Conservation (phyloP, 2,888 invertebrate genomes). For the Glaucopsyche alexis region DNA sequence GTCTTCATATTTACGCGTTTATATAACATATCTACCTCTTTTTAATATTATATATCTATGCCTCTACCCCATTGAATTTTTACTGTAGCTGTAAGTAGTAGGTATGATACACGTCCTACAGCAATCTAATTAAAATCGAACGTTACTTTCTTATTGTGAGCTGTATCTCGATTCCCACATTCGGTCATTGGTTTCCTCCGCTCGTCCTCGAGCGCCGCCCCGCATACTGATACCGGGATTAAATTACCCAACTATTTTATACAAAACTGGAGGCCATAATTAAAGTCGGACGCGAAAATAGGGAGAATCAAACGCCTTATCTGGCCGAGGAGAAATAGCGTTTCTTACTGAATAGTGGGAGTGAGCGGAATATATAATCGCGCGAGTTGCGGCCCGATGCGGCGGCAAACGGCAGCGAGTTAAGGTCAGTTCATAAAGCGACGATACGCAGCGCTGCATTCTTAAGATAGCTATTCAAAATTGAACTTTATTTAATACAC, state of each 20-base stretch:
- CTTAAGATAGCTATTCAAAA: too few relatives aligned
- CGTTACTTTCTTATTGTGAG: conserved; percentile 9
- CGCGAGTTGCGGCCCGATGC: conserved; percentile 51
- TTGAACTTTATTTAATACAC: too few relatives aligned
- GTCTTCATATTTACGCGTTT: too few relatives aligned
- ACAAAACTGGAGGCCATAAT: conserved; percentile 78
- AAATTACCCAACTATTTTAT: conserved; percentile 80
- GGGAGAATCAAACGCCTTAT: conserved; percentile 79
- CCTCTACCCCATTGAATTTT: neutral
- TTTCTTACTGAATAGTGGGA: conserved; percentile 76
- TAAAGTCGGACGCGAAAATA: conserved; percentile 75
- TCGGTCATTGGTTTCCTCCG: conserved; percentile 44
- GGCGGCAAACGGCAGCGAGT: conserved; percentile 39
- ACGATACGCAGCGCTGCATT: too few relatives aligned
- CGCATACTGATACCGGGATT: conserved; percentile 75
- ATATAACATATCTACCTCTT: too few relatives aligned
- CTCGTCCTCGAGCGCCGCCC: conserved; percentile 58
- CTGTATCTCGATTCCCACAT: neutral
- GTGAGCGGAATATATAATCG: conserved; percentile 80
- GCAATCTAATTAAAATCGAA: conserved; percentile 28
- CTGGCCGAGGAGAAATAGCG: conserved; percentile 76
- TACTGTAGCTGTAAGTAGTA: neutral
- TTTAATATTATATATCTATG: too few relatives aligned
- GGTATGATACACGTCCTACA: conserved; percentile 18
- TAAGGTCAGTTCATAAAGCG: conserved; percentile 37